A percentile compares a stretch with the other conserved stretches of the same genome.
Conservation (phyloP, 2,113 vertebrate species). For the Apus apus region DNA sequence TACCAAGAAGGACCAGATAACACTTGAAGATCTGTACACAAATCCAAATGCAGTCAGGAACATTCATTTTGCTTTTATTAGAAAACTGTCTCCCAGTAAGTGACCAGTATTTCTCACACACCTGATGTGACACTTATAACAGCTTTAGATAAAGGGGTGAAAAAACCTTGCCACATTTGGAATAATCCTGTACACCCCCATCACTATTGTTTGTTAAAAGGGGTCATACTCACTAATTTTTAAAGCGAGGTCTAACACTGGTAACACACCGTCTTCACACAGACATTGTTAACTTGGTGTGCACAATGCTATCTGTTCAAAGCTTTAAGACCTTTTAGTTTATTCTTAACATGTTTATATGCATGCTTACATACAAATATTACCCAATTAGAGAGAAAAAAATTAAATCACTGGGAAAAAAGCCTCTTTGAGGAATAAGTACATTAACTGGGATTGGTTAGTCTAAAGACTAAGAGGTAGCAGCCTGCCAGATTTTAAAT, state of each 20-base stretch:
- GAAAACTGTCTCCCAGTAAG: background rate
- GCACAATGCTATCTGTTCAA: background rate
- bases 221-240: background rate
- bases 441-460: background rate
- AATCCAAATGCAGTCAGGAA: background rate
- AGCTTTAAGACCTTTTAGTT: background rate
- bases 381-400: background rate
- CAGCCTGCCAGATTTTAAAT: background rate
- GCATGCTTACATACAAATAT: background rate
- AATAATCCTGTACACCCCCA: background rate
- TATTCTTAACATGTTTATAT: background rate
- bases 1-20: background rate
- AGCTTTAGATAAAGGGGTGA: background rate
- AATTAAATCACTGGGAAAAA: background rate
- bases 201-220: background rate
- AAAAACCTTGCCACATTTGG: background rate
- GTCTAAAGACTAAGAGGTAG: background rate
- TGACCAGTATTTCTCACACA: background rate
- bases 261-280: background rate
- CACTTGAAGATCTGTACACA: background rate
- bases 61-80: background rate
- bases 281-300: background rate
- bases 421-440: background rate
- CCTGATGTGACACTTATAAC: background rate
- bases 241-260: background rate